Conservation (phyloP, 2,797 vertebrate species). For the Enteromius mattozi region DNA sequence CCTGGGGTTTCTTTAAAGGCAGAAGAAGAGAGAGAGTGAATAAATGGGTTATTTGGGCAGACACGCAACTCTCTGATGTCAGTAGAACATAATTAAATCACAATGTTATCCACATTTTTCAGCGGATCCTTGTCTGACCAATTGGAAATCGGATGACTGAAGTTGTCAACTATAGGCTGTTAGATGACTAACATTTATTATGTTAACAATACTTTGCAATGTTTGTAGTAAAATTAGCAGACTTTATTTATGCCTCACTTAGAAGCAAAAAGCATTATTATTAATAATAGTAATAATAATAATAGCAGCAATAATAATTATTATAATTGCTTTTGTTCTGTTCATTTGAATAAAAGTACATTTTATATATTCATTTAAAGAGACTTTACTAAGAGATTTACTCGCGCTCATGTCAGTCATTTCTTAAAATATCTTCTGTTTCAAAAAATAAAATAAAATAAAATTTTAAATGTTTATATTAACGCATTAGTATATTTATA, state of each 20-base stretch:
- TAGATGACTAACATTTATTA: not conserved
- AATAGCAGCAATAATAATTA: not conserved
- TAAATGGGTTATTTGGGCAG: slow-evolving; percentile 63
- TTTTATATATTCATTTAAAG: not conserved
- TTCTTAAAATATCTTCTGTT: not conserved
- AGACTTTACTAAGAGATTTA: not conserved
- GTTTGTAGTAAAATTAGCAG: not conserved
- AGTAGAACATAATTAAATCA: slow-evolving; percentile 62
- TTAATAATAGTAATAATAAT: not conserved
- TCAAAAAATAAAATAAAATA: not conserved
- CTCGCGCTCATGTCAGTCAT: not conserved
- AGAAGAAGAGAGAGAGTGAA: slow-evolving; percentile 60
- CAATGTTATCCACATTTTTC: slow-evolving; percentile 48
- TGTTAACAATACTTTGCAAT: not conserved
- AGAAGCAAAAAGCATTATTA: not conserved
- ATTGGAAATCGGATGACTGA: slow-evolving; percentile 9
- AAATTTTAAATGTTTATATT: not conserved
- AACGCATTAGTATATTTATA: not conserved
- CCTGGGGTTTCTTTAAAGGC: slow-evolving; percentile 74
- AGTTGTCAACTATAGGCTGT: slow-evolving; percentile 5
- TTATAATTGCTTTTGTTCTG: not conserved
- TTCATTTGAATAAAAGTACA: not conserved
- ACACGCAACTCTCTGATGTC: slow-evolving; percentile 56
- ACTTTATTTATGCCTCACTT: not conserved
- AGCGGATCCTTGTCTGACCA: slow-evolving; percentile 27